phyloP scores from a whole-genome alignment of 1,140 invertebrate species.

The Trachymyrmex septentrionalis region DNA sequence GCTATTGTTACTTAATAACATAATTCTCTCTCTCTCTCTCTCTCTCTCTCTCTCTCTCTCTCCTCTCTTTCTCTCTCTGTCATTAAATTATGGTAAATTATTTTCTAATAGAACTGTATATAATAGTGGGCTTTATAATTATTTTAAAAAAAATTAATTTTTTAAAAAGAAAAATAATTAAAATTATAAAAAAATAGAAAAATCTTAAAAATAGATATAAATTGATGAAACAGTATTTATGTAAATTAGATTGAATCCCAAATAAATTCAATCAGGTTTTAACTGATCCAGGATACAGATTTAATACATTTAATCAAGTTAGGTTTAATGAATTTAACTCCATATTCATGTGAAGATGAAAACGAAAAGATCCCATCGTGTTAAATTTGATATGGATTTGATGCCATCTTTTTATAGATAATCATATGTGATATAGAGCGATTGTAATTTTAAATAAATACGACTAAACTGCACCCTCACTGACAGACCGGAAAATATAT shows the following conservation, averaged over 20 bases:
- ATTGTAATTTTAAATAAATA: conserved; percentile 45
- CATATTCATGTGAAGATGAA: neutral
- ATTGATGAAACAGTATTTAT: neutral
- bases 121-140: neutral
- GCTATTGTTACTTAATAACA: conserved; percentile 71
- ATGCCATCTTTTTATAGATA: neutral
- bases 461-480: conserved; percentile 32
- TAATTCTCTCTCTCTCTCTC: conserved; percentile 8
- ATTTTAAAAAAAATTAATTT: neutral
- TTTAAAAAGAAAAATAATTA: neutral
- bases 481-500: neutral
- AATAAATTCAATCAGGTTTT: neutral
- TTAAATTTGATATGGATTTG: conserved; percentile 11
- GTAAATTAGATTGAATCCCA: neutral
- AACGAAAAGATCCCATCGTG: neutral
- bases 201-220: neutral
- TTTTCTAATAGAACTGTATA: neutral
- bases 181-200: neutral
- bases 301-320: neutral
- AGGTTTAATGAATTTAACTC: neutral
- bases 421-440: neutral
- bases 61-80: no score
- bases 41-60: no score
- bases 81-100: neutral
- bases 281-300: neutral